Conservation (phyloP, 2,113 vertebrate species). For the Melanotaenia duboulayi region DNA sequence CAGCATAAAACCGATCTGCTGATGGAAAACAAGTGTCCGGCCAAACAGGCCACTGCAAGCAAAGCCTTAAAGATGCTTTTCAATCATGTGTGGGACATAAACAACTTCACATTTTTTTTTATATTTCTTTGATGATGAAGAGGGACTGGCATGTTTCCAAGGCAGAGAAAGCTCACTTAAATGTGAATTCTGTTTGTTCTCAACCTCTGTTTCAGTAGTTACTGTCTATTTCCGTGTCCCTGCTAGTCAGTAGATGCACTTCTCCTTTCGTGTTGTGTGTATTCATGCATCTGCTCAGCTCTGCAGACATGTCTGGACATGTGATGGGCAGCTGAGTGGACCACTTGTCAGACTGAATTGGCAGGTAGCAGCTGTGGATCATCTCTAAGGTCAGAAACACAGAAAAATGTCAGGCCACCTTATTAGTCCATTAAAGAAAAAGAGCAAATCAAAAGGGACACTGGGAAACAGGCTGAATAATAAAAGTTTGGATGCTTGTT, state of each 20-base stretch:
- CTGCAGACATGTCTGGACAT: not conserved
- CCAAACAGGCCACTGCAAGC: not conserved
- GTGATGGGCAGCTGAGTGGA: slow-evolving; percentile 36
- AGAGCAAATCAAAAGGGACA: not conserved
- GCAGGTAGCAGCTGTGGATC: slow-evolving; percentile 69
- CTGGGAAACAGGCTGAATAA: not conserved
- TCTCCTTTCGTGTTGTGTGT: slow-evolving; percentile 1
- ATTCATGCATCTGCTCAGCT: not conserved
- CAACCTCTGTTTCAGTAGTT: not conserved
- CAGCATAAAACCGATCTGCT: slow-evolving; percentile 4
- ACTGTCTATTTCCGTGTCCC: not conserved
- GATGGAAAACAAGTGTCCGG: slow-evolving; percentile 10
- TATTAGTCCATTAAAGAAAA: slow-evolving; percentile 12
- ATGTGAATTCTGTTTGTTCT: slow-evolving; percentile 1
- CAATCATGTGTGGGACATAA: slow-evolving; percentile 10
- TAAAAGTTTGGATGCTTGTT: slow-evolving; percentile 23
- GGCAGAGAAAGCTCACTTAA: not conserved
- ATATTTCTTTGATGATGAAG: slow-evolving; percentile 2
- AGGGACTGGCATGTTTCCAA: not conserved
- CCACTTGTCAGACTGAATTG: slow-evolving; percentile 57
- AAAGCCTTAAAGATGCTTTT: slow-evolving; percentile 11
- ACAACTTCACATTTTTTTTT: slow-evolving; percentile 32
- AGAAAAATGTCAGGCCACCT: slow-evolving; percentile 15
- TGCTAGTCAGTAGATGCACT: not conserved
- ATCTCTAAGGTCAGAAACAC: slow-evolving; percentile 40